phyloP scores from a whole-genome alignment of 2,113 vertebrate species.

The Chascanopsetta lugubris region DNA sequence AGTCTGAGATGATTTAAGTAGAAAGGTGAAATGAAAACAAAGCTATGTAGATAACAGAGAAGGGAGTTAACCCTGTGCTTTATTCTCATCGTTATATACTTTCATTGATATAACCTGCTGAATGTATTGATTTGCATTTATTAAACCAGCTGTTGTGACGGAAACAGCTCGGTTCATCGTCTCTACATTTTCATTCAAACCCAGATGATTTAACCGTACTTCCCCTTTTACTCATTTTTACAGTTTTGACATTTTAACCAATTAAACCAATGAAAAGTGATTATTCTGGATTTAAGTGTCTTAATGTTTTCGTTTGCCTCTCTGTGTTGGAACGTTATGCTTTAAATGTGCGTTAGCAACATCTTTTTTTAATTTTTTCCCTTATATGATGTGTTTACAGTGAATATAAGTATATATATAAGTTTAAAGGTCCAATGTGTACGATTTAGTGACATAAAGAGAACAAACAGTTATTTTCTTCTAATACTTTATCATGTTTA shows the following conservation, averaged over 20 bases:
- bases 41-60: not conserved
- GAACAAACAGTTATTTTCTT: too few species aligned
- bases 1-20: not conserved
- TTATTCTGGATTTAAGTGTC: conserved; percentile 14
- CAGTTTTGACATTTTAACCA: not conserved
- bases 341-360: not conserved
- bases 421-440: too few species aligned
- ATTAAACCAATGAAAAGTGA: conserved; percentile 9
- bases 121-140: conserved; percentile 71
- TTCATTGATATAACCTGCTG: conserved; percentile 65
- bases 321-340: conserved; percentile 24
- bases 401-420: conserved; percentile 7
- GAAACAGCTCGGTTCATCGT: conserved; percentile 17
- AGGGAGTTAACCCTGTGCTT: conserved; percentile 47
- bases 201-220: conserved; percentile 28
- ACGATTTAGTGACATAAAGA: too few species aligned
- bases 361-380: not conserved
- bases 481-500: too few species aligned
- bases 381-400: conserved; percentile 2
- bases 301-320: conserved; percentile 12
- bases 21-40: not conserved
- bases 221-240: conserved; percentile 4
- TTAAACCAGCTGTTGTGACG: conserved; percentile 28
- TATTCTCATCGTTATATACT: conserved; percentile 37
- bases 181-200: not conserved